These are phyloP conservation scores for Lipophrys pholis DNA, from an alignment of 2,113 vertebrate genomes.

Conservation along the genomic window DNA sequence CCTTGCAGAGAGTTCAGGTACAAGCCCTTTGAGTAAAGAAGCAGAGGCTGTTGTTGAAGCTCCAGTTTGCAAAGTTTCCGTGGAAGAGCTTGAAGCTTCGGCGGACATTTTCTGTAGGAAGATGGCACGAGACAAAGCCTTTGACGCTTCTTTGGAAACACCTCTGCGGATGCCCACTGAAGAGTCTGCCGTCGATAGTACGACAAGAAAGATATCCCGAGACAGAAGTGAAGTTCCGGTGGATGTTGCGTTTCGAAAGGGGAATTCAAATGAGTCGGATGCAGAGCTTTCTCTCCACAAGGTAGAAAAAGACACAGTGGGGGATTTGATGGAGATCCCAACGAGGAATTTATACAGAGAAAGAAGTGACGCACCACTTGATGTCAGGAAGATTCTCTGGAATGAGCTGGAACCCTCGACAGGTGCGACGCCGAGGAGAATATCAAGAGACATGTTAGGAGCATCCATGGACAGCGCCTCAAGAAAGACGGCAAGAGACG, in stretches of 20 bases:
- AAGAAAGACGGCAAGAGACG: conserved; percentile 62
- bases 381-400: conserved; percentile 65
- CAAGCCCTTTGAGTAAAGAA: conserved; percentile 61
- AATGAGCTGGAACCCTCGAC: conserved; percentile 64
- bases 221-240: conserved; percentile 53
- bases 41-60: conserved; percentile 48
- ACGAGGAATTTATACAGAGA: conserved; percentile 63
- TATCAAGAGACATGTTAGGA: conserved; percentile 66
- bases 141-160: conserved; percentile 50
- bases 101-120: conserved; percentile 52
- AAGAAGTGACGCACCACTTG: conserved; percentile 58
- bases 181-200: conserved; percentile 34
- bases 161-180: conserved; percentile 49
- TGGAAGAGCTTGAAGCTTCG: conserved; percentile 55
- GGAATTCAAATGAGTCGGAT: conserved; percentile 55
- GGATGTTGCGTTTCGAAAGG: conserved; percentile 54
- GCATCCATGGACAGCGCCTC: conserved; percentile 61
- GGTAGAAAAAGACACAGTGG: conserved; percentile 50
- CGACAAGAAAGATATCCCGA: conserved; percentile 52
- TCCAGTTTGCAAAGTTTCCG: conserved; percentile 50
- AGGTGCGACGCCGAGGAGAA: conserved; percentile 41
- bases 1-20: conserved; percentile 52
- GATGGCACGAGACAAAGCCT: conserved; percentile 47
- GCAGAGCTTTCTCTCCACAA: conserved; percentile 45
- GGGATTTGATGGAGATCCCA: conserved; percentile 57